A percentile compares a stretch with the other conserved stretches of the same genome.
These are phyloP conservation scores for Troilus luridus DNA, from an alignment of 2,888 invertebrate genomes.

Conservation along the genomic window DNA sequence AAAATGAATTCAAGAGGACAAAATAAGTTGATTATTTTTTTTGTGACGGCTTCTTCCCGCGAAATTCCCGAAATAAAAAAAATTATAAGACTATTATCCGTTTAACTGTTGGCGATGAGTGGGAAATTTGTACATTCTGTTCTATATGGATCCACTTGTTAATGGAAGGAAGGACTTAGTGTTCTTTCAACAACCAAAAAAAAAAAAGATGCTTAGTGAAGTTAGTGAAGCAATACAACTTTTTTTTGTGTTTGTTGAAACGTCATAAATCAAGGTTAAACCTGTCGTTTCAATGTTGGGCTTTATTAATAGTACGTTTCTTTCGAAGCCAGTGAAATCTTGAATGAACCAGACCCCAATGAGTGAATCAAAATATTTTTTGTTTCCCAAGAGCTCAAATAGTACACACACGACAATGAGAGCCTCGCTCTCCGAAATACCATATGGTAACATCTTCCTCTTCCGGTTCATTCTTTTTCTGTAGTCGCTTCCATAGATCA, in stretches of 20 bases:
- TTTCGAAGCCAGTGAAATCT: background rate
- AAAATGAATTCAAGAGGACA: too few relatives aligned
- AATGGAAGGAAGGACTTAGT: too few relatives aligned
- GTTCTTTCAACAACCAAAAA: too few relatives aligned
- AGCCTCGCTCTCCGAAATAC: background rate
- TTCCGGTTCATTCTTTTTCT: background rate
- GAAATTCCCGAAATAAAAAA: too few relatives aligned
- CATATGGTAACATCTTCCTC: background rate
- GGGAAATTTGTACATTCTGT: too few relatives aligned
- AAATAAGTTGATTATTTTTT: too few relatives aligned
- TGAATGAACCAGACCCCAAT: background rate
- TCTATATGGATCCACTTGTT: too few relatives aligned
- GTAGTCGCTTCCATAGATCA: background rate
- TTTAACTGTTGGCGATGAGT: too few relatives aligned
- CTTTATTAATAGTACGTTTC: background rate
- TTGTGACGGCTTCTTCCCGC: too few relatives aligned
- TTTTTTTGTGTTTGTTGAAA: background rate
- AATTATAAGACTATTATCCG: too few relatives aligned
- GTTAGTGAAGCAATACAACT: background rate
- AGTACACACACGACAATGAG: background rate
- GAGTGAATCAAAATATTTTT: conserved; percentile 17
- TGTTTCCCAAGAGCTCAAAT: background rate
- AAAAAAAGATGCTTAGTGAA: too few relatives aligned
- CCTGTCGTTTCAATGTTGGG: background rate
- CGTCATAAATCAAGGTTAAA: too few relatives aligned